A percentile compares a stretch with the other conserved stretches of the same genome.
Conservation (phyloP, 2,888 invertebrate genomes). For the Crocallis elinguaria region DNA sequence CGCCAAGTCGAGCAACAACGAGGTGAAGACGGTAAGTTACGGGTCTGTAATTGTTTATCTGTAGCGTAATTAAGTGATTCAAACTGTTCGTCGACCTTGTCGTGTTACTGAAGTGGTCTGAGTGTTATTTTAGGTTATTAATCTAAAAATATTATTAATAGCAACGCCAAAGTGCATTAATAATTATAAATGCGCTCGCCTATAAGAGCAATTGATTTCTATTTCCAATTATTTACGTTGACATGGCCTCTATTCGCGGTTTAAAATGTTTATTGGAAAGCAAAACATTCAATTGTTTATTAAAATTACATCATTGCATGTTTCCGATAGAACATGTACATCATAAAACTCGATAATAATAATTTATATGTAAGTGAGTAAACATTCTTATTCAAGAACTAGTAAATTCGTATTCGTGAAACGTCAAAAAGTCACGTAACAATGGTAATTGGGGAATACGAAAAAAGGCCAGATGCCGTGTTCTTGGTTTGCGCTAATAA, state of each 20-base stretch:
- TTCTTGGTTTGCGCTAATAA: constrained; percentile 22
- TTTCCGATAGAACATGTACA: constrained; percentile 1
- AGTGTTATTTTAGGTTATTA: constrained; percentile 34
- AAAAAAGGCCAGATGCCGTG: constrained; percentile 17
- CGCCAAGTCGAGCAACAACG: constrained; percentile 70
- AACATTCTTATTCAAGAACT: not conserved
- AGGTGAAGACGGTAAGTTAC: constrained; percentile 76
- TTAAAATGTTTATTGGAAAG: constrained; percentile 1
- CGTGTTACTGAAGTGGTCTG: constrained; percentile 22
- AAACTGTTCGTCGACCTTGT: constrained; percentile 45
- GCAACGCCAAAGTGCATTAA: not conserved
- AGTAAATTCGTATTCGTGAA: constrained; percentile 1
- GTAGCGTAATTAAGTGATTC: constrained; percentile 10
- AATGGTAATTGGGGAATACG: constrained; percentile 14
- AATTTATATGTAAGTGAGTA: not conserved
- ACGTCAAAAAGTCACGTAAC: constrained; percentile 24
- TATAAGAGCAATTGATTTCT: constrained; percentile 17
- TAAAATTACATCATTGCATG: constrained; percentile 15
- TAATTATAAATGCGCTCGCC: constrained; percentile 8
- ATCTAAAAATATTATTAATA: constrained; percentile 4
- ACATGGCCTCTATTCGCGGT: constrained; percentile 4
- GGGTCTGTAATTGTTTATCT: constrained; percentile 12
- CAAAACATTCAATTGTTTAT: constrained; percentile 10
- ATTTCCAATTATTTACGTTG: constrained; percentile 19
- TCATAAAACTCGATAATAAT: not conserved